These are phyloP conservation scores for Toxotes lorentzi DNA, from an alignment of 2,797 vertebrate species.

Conservation along the genomic window DNA sequence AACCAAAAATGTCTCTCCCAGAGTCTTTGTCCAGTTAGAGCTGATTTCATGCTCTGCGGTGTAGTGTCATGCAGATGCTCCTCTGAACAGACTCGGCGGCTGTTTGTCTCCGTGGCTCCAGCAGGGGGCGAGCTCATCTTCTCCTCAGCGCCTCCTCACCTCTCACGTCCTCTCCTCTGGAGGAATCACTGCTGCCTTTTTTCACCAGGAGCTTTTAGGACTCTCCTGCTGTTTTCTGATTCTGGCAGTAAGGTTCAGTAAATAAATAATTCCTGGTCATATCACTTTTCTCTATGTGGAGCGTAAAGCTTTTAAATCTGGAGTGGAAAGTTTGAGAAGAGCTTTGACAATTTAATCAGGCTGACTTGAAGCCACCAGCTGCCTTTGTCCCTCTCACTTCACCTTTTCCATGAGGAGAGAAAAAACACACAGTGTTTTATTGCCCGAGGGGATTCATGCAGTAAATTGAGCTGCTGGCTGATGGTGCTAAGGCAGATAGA, in stretches of 20 bases:
- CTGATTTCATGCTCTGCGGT: no score
- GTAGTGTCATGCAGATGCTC: no score
- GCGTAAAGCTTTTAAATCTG: constrained; percentile 4
- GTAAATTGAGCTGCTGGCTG: constrained; percentile 14
- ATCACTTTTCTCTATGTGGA: not conserved
- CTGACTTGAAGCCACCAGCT: not conserved
- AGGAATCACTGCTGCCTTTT: not conserved
- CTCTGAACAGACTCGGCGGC: not conserved
- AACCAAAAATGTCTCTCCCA: no score
- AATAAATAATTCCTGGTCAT: not conserved
- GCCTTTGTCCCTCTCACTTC: not conserved
- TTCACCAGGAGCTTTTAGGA: not conserved
- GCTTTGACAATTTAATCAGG: constrained; percentile 27
- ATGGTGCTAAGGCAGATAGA: constrained; percentile 8
- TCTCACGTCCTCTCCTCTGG: no score
- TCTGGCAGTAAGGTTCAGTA: no score
- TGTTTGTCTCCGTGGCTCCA: constrained; percentile 18
- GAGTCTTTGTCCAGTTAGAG: no score
- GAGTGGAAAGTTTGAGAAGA: constrained; percentile 14
- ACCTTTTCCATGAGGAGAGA: not conserved
- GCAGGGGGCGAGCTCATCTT: constrained; percentile 43
- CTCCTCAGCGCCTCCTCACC: not conserved
- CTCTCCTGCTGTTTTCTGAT: not conserved
- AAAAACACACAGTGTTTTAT: not conserved
- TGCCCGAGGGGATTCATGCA: not conserved